Base-by-base conservation (phyloP, 2,797 vertebrate genomes). In the Crocidura indochinensis region DNA sequence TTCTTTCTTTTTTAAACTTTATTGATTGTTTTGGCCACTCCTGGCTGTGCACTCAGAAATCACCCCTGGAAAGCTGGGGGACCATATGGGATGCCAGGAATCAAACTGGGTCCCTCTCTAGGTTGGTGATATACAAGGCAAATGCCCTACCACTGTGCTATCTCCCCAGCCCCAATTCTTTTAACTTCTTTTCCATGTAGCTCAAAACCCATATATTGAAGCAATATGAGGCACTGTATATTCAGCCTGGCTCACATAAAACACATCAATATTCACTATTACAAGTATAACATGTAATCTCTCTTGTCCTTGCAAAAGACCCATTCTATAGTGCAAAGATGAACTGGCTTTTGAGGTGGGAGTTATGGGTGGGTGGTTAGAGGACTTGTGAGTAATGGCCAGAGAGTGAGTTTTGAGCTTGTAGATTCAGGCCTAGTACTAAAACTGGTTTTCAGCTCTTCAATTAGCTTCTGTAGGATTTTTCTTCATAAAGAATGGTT, bases 401-500 rank as follows among this genome's bases (percentile, higher is more conserved):
- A 38, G 47, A 81, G 64, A n/a, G 20, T 56, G 56, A 71, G 19
- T 20, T 31, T 79, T 79, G 29, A 78, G 19, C 74, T 90, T 17
- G 10, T 69, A 90, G 71, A 79, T 67, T 79, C 60, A 26, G 60
- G 27, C 86, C 14, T 74, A 17, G 46, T 53, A 51, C 62, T 83
- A n/a, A 90, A 62, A 74, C 4, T 69, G 44, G 67, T 65, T 67
- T 67, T 38, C 31, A n/a, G 24, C 47, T 74, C 68, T 90, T 87
- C 17, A n/a, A 22, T 82, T 78, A 62, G 82, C 7, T 22, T 53
- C 11, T 82, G 20, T 46, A 72, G 67, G 49, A 47, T 64, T 53
- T 83, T 68, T 83, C 22, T 72, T 83, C 62, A n/a, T 87, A 29
- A 74, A 87, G 68, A 38, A 19, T 69, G 24, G 27, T 65, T 92